A percentile compares a stretch with the other conserved stretches of the same genome.
Evolutionary conservation across 2,888 invertebrate genomes (phyloP).

Genomic region (Ochlodes sylvanus): DNA sequence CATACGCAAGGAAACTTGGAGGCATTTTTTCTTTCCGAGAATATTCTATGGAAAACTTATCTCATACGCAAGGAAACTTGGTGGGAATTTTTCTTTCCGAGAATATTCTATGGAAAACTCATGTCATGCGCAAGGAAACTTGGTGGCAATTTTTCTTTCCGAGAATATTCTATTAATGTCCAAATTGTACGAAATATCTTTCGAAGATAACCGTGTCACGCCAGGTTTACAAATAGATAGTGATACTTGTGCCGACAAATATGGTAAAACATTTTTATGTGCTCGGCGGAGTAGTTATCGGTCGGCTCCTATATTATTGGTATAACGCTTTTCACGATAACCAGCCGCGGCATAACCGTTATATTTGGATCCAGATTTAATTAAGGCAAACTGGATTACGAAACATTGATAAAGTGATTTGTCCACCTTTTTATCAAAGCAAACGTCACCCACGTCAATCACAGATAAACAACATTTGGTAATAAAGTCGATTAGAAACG

Average conservation of each 20-base stretch:
- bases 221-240: constrained; percentile 24
- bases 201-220: constrained; percentile 19
- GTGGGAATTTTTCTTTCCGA: too few relatives aligned
- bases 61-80: too few relatives aligned
- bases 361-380: constrained; percentile 15
- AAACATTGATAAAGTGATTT: constrained; percentile 2
- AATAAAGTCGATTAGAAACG: not conserved
- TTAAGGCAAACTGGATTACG: constrained; percentile 9
- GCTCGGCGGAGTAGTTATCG: constrained; percentile 19
- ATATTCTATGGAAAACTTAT: too few relatives aligned
- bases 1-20: too few relatives aligned
- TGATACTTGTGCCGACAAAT: constrained; percentile 25
- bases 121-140: too few relatives aligned
- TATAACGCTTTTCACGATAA: constrained; percentile 17
- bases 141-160: too few relatives aligned
- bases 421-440: not conserved
- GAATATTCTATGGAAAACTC: not conserved
- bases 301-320: constrained; percentile 1
- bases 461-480: not conserved
- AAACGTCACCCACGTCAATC: not conserved
- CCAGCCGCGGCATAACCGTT: constrained; percentile 1
- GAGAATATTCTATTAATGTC: not conserved
- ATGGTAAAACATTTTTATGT: constrained; percentile 33
- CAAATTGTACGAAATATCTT: constrained; percentile 10
- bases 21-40: not conserved